Percentiles rank a stretch among this genome's conserved stretches.
phyloP scores from a whole-genome alignment of 2,797 vertebrate genomes.

The Kryptolebias ocellatus region DNA sequence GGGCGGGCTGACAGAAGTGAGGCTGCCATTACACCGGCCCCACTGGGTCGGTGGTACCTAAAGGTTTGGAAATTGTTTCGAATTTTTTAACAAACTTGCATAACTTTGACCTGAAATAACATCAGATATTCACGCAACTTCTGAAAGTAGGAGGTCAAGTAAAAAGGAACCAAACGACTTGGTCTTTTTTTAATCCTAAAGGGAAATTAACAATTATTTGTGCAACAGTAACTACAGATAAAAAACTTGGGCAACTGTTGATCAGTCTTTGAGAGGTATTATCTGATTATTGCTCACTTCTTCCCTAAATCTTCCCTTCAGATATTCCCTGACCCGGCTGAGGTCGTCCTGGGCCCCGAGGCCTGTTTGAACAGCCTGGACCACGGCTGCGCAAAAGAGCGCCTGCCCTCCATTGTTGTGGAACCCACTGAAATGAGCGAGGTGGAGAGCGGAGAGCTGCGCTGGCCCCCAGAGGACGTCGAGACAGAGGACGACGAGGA shows the following conservation, averaged over 20 bases:
- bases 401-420: conserved; percentile 86
- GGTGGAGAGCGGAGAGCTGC: conserved; percentile 87
- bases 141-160: not conserved
- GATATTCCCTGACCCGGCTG: conserved; percentile 85
- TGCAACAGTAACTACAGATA: not conserved
- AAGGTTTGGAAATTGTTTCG: not conserved
- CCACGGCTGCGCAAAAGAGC: conserved; percentile 71
- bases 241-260: no score
- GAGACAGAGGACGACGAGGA: conserved; percentile 81
- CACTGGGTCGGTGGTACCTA: not conserved
- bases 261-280: not conserved
- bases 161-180: not conserved
- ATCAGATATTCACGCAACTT: not conserved
- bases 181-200: not conserved
- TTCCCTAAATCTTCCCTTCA: conserved; percentile 37
- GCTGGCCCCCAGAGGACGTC: conserved; percentile 83
- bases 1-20: no score
- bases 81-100: not conserved
- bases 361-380: conserved; percentile 53
- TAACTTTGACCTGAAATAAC: not conserved
- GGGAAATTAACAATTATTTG: not conserved
- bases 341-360: conserved; percentile 63
- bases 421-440: conserved; percentile 84
- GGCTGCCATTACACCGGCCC: no score
- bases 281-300: not conserved